Percentiles rank a stretch among this genome's conserved stretches.
Conservation (phyloP, 2,888 invertebrate species). For the Ctenicera cuprea region DNA sequence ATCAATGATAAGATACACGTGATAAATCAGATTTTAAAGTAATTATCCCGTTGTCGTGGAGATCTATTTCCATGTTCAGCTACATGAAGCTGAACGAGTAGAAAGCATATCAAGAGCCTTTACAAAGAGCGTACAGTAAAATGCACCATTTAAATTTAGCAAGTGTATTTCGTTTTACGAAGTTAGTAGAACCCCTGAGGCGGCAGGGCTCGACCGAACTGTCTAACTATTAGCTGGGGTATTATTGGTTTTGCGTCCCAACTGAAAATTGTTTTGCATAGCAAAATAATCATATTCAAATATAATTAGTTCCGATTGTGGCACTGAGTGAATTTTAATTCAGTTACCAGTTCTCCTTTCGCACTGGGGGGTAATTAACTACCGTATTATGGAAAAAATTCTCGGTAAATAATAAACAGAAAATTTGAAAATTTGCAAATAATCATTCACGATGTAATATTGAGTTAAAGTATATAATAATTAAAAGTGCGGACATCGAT, state of each 20-base stretch:
- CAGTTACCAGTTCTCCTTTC: slow-evolving; percentile 54
- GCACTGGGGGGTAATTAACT: slow-evolving; percentile 53
- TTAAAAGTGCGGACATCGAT: slow-evolving; percentile 39
- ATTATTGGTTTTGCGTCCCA: slow-evolving; percentile 48
- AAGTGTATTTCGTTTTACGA: slow-evolving; percentile 16
- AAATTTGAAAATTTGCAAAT: slow-evolving; percentile 53
- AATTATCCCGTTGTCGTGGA: no score
- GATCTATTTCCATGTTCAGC: no score
- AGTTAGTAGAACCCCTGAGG: slow-evolving; percentile 6
- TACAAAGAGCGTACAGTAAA: not conserved
- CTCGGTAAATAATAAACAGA: slow-evolving; percentile 42
- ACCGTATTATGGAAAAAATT: slow-evolving; percentile 54
- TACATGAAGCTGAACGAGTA: not conserved
- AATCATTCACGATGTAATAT: slow-evolving; percentile 48
- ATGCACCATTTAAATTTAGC: not conserved
- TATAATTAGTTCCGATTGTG: slow-evolving; percentile 60
- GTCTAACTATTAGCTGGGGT: slow-evolving; percentile 46
- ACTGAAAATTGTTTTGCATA: slow-evolving; percentile 53
- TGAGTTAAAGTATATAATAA: slow-evolving; percentile 48
- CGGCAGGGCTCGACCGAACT: slow-evolving; percentile 39
- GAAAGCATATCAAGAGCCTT: slow-evolving; percentile 10
- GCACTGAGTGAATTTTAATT: slow-evolving; percentile 60
- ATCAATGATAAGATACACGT: no score
- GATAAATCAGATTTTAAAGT: no score
- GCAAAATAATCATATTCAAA: slow-evolving; percentile 60